These are phyloP conservation scores for Drosophila biarmipes DNA, from an alignment of 1,140 invertebrate genomes.

Conservation along the genomic window DNA sequence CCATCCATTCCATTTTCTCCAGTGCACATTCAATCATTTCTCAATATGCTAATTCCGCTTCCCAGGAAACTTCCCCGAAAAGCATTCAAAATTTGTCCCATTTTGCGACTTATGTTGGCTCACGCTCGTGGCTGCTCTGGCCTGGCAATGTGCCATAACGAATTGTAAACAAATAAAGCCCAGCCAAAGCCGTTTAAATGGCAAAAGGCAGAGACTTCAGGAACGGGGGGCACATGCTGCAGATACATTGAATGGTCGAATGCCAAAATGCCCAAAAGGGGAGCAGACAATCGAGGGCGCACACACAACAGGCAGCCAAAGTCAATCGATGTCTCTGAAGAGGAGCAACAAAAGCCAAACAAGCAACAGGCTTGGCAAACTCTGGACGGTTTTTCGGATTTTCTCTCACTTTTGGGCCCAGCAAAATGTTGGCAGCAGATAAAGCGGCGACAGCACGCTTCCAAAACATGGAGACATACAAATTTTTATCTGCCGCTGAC, in stretches of 20 bases:
- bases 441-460: slow-evolving; percentile 59
- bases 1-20: not conserved
- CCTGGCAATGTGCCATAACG: slow-evolving; percentile 64
- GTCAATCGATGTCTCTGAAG: slow-evolving; percentile 65
- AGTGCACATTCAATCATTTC: slow-evolving; percentile 7
- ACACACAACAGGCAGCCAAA: slow-evolving; percentile 54
- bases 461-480: slow-evolving; percentile 71
- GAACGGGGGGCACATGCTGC: slow-evolving; percentile 18
- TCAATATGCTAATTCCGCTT: slow-evolving; percentile 40
- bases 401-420: slow-evolving; percentile 20
- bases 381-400: slow-evolving; percentile 30
- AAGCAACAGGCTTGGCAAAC: slow-evolving; percentile 23
- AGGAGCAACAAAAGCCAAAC: slow-evolving; percentile 61
- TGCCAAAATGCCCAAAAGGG: slow-evolving; percentile 40
- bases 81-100: slow-evolving; percentile 50
- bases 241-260: slow-evolving; percentile 43
- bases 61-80: slow-evolving; percentile 29
- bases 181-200: slow-evolving; percentile 61
- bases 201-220: slow-evolving; percentile 49
- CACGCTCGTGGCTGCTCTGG: slow-evolving; percentile 28
- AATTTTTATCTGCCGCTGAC: slow-evolving; percentile 73
- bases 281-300: slow-evolving; percentile 54
- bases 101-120: slow-evolving; percentile 44
- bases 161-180: slow-evolving; percentile 69
- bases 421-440: slow-evolving; percentile 40